Conservation (phyloP, 2,888 invertebrate species). For the Phania funesta region DNA sequence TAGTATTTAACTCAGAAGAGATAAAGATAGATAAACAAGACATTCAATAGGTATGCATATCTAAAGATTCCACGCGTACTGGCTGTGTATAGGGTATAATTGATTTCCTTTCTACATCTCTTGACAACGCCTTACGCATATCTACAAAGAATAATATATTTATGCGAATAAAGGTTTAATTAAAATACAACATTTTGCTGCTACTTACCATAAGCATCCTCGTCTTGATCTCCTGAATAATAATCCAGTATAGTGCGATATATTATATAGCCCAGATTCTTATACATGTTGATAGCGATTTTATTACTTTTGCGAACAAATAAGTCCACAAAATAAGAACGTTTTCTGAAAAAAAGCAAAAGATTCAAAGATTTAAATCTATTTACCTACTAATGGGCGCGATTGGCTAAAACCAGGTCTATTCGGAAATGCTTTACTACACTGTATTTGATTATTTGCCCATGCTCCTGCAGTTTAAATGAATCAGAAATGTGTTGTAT, state of each 20-base stretch:
- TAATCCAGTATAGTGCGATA: constrained; percentile 98
- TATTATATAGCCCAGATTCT: constrained; percentile 96
- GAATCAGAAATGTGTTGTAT: too few relatives aligned
- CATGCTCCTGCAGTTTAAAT: too few relatives aligned
- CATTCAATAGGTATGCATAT: constrained; percentile 67
- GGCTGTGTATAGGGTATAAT: constrained; percentile 96
- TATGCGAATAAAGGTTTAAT: background rate
- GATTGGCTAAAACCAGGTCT: too few relatives aligned
- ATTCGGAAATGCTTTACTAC: too few relatives aligned
- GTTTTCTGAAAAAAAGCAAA: constrained; percentile 85
- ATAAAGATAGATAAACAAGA: constrained; percentile 37
- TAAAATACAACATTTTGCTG: background rate
- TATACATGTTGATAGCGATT: constrained; percentile 98
- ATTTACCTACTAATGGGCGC: too few relatives aligned
- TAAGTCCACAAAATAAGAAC: constrained; percentile 97
- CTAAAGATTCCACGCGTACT: constrained; percentile 89
- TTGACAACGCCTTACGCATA: constrained; percentile 98
- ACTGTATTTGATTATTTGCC: too few relatives aligned
- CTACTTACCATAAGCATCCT: constrained; percentile 96
- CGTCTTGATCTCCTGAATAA: constrained; percentile 98
- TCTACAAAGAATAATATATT: constrained; percentile 84
- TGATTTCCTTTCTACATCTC: constrained; percentile 94
- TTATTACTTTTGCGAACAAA: constrained; percentile 99
- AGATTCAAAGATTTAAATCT: background rate
- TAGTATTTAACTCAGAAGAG: constrained; percentile 29